phyloP scores from a whole-genome alignment of 2,888 invertebrate genomes.

The Agrochola macilenta region DNA sequence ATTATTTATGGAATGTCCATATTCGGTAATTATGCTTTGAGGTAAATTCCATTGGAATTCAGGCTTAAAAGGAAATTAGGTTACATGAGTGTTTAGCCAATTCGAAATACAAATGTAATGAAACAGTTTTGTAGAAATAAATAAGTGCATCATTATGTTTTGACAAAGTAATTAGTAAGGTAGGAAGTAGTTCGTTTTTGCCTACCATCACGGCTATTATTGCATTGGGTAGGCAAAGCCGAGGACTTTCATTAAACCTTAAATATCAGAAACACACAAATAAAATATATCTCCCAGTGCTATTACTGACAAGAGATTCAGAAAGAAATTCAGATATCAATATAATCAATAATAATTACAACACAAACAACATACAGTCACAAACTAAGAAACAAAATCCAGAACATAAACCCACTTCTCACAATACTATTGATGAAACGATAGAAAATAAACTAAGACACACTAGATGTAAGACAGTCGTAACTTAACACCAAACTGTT shows the following conservation, averaged over 20 bases:
- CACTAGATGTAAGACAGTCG: conserved; percentile 16
- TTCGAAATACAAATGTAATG: background rate
- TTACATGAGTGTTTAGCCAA: background rate
- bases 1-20: background rate
- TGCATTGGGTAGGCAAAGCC: background rate
- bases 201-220: background rate
- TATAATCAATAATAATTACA: conserved; percentile 8
- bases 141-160: background rate
- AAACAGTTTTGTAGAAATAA: background rate
- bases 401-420: conserved; percentile 1
- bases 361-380: conserved; percentile 9
- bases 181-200: background rate
- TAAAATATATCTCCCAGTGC: no score
- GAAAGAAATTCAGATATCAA: background rate
- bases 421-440: background rate
- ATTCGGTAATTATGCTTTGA: background rate
- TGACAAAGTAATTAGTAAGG: no score
- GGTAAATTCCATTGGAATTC: background rate
- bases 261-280: background rate
- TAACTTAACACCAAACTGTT: conserved; percentile 21
- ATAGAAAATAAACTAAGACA: conserved; percentile 7
- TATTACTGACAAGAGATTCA: background rate
- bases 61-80: background rate
- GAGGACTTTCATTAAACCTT: background rate
- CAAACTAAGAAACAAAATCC: background rate